Base-by-base conservation (phyloP, 1,140 invertebrate genomes). In the Lasaia peninsularis region DNA sequence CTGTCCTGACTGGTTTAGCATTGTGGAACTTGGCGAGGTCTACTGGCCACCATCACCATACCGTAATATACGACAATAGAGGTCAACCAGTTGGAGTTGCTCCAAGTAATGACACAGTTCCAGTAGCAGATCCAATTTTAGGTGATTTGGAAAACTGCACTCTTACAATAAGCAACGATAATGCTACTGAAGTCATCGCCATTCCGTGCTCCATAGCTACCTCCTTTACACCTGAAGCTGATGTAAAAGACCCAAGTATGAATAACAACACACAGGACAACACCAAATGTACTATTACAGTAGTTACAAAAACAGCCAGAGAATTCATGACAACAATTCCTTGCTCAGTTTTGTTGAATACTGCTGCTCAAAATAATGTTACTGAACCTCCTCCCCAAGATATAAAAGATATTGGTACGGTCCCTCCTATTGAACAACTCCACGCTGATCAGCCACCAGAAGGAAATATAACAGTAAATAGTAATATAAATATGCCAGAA, bases 131-230 rank as follows among this genome's bases (percentile, higher is more conserved):
- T 65, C 72, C 86, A 11, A 78, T 89, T 49, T 68, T 90, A 59
- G 75, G 72, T n/a, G 78, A 90, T 64, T 79, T 90, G 31, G 69
- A 79, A 8, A 90, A 90, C 58, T 90, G 89, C 58, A 83, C 84
- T 48, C 66, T 90, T 31, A 86, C 88, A 16, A 89, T 90, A 52
- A 82, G 63, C 44, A 87, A 56, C 33, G 73, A 67, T 35, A 80
- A 87, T 56, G 59, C 65, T 28, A 88, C 86, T 5, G 88, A 89
- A 74, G 69, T 90, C 16, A 64, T 89, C 35, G 80, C 78, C 9
- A 89, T 90, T 63, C 89, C 89, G 32, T 90, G 89, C 69, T 77
- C 88, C 21, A 89, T 90, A 16, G 89, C 88, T 56, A 86, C 89
- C 20, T 90, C 89, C 12, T 89, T 90, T 65, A 78, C 78, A 14